Base-by-base conservation (phyloP, 2,113 vertebrate genomes). In the Bagarius yarrelli region DNA sequence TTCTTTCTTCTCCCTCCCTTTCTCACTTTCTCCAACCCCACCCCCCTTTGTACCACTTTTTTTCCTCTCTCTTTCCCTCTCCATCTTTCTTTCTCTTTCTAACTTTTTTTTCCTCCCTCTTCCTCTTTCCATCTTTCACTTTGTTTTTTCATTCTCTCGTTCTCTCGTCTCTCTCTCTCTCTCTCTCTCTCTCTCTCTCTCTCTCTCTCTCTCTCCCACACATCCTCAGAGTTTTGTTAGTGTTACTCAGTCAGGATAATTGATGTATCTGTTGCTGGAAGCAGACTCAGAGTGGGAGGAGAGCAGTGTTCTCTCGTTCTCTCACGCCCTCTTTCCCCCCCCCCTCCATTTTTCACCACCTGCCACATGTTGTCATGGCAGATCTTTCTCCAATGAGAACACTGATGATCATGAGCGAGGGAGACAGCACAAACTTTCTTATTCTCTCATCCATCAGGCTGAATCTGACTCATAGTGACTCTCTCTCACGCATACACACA, bases 361-460 rank as follows among this genome's bases (percentile, higher is more conserved):
- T 90, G 88, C 86, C 88, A 92, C 90, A 85, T 91, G 91, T 88
- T 92, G 90, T 89, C 84, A 77, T 56, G 55, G 78, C 84, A 89
- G 84, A 90, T 87, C 86, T 87, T 83, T 27, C 82, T 86, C 76
- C 72, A 40, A 71, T 30, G 63, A 76, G 64, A 81, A 63, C 76
- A 85, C 56, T 69, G 73, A 74, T 9, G 78, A 76, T 59, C 63
- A 67, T 47, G 75, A 83, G 79, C 79, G 77, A 83, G 78, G 78
- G 78, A 81, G 71, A 81, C 27, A 79, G 44, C 53, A 30, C 82
- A 56, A 83, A 66, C 66, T 76, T 83, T 66, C 64, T 82, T 76
- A 88, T 79, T 78, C 87, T 84, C 89, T 88, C 86, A 89, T 90
- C 89, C 86, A 83, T 86, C 86, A 85, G 87, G 36, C 86, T 40